Base-by-base conservation (phyloP, 1,140 invertebrate genomes). In the Matsumurasca onukii region DNA sequence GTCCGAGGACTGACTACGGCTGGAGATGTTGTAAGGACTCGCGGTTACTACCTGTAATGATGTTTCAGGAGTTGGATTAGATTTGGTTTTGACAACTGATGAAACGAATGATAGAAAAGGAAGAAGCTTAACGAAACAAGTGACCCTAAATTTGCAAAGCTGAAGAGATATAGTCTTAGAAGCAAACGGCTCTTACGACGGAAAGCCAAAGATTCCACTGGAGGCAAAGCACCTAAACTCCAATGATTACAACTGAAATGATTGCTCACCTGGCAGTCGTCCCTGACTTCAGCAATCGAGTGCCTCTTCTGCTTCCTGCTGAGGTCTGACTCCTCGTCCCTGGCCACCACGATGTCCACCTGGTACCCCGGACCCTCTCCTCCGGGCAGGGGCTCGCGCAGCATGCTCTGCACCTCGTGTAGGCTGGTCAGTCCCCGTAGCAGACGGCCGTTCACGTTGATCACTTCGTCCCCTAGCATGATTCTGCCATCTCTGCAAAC, bases 401-500 rank as follows among this genome's bases (percentile, higher is more conserved):
- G 79, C 59, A 84, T 82, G 68, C 81, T 76, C 70, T 88, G 86
- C 17, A 87, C 86, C 74, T 86, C 83, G 75, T 84, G 83, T 31
- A 88, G 76, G n/a, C 83, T 88, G 62, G 88, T 86, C 66, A 94
- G 80, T 0, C 90, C 92, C 59, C 90, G 84, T 68, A 95, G 80
- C 69, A 91, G 85, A 75, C 87, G 86, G 1, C 91, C 91, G 78
- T 94, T 94, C 9, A 94, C 91, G 78, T 93, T 91, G 17, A 94
- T 86, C 67, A 95, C 88, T 81, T 95, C 92, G 79, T 95, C 93
- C 3, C 91, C 91, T 52, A 91, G 82, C 72, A 88, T 84, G 67
- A 95, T 81, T 68, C 91, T 84, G 0, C 91, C 91, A 77, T 94
- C 92, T 78, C 91, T 91, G 79, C 5, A 71, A 78, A 73, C 66